A percentile compares a stretch with the other conserved stretches of the same genome.
Conservation (phyloP, 2,113 vertebrate genomes). For the Natator depressus region DNA sequence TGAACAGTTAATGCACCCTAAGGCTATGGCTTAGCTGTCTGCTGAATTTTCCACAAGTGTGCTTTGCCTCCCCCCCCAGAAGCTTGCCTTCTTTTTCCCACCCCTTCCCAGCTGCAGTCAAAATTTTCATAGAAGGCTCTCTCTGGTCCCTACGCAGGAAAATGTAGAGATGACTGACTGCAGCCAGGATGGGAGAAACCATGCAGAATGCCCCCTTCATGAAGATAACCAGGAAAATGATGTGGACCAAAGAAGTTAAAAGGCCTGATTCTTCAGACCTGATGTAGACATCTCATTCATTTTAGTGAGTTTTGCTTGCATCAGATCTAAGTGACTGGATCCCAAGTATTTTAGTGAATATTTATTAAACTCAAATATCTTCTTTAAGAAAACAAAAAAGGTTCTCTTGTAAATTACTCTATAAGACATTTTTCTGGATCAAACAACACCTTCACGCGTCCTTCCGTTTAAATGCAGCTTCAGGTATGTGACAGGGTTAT, state of each 20-base stretch:
- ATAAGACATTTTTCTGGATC: constrained; percentile 42
- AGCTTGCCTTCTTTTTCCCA: neutral
- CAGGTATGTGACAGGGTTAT: neutral
- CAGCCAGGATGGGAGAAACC: neutral
- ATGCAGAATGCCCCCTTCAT: neutral
- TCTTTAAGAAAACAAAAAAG: neutral
- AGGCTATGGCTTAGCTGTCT: neutral
- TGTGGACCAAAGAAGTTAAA: neutral
- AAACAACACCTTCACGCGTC: constrained; percentile 29
- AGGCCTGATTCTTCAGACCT: neutral
- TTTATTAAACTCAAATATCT: constrained; percentile 35
- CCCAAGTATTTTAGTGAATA: neutral
- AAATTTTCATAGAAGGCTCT: neutral
- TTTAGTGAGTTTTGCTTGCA: neutral
- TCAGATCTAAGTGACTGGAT: neutral
- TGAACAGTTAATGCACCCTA: neutral
- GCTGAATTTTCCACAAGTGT: neutral
- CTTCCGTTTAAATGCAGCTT: neutral
- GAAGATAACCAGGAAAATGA: neutral
- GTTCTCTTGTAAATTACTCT: constrained; percentile 19
- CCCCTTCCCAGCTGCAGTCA: neutral
- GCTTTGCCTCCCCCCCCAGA: neutral
- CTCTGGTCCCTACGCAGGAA: neutral
- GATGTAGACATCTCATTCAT: fast-evolving
- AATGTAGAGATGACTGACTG: neutral